phyloP scores from a whole-genome alignment of 2,797 vertebrate species.

The Neosalanx taihuensis region DNA sequence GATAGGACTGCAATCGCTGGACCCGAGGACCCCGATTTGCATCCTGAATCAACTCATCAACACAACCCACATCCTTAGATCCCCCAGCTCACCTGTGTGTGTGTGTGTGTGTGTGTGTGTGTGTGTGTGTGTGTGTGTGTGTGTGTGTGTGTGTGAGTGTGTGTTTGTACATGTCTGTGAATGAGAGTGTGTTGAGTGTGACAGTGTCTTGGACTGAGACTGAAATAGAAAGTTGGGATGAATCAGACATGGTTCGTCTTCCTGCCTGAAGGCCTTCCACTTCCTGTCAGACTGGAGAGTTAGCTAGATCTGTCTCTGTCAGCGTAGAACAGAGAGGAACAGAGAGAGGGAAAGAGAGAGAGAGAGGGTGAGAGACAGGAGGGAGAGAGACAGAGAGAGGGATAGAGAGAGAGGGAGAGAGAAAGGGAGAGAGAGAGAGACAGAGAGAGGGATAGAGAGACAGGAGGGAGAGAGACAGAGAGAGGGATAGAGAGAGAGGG shows the following conservation, averaged over 20 bases:
- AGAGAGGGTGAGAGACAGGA: too few relatives aligned
- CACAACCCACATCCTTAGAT: conserved; percentile 17
- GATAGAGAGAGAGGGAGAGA: neutral
- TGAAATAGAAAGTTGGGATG: conserved; percentile 49
- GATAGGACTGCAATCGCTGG: conserved; percentile 34
- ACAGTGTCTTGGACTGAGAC: conserved; percentile 39
- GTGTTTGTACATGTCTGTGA: conserved; percentile 9
- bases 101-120: neutral
- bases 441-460: conserved; percentile 13
- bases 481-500: neutral
- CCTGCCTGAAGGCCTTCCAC: conserved; percentile 54
- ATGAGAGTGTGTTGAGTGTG: conserved; percentile 16
- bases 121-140: neutral
- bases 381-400: neutral
- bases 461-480: neutral
- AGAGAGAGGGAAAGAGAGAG: neutral
- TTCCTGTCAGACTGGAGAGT: conserved; percentile 42
- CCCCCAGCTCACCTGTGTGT: neutral
- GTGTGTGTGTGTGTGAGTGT: neutral
- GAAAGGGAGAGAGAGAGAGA: conserved; percentile 23
- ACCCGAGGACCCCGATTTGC: conserved; percentile 24
- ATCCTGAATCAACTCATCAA: conserved; percentile 40
- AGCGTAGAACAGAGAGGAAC: conserved; percentile 15
- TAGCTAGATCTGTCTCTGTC: conserved; percentile 40
- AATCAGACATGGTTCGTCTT: conserved; percentile 49